Base-by-base conservation (phyloP, 2,888 invertebrate species). In the Aspidiotus destructor region DNA sequence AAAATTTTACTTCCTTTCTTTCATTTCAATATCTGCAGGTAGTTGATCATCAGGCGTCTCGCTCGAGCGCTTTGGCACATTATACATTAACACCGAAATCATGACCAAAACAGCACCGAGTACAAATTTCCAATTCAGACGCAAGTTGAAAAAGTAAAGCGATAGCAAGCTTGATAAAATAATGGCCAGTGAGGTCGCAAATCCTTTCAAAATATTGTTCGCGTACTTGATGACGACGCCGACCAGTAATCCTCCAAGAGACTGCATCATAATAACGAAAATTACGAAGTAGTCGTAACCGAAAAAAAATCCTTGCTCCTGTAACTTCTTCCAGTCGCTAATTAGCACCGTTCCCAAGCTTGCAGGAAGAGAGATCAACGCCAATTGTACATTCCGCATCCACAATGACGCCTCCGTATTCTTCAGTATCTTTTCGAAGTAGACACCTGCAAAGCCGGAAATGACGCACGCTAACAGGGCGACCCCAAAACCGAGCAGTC, bases 201-300 rank as follows among this genome's bases (percentile, higher is more conserved):
- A 98, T 28, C 98, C 98, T 80, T 92, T 99, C 8, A 99, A 81
- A 75, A 99, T 99, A 79, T 99, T 99, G 78, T 99, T 98, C 0
- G 99, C 98, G 78, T 98, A 98, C 81, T 99, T 99, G 41, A 99
- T 96, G 3, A 99, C 99, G 73, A 98, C 87, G 0, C 99, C 99
- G 8, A 99, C 98, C 68, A 98, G 86, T 2, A 99, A 83, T 7
- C 99, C 99, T 1, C 99, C 98, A 16, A 91, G 86, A 0, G 97
- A 96, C 80, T 98, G 96, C 62, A 95, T 79, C 28, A 90, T 76
- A 6, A 99, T 87, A 68, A 97, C 82, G 75, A 93, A 99, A 85
- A 82, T 87, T 73, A 92, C 85, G 76, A 96, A 94, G 60, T 81
- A 78, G 77, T 91, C 89, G 75, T 91, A 91, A 0, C 91, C 91